Conservation (phyloP, 2,113 vertebrate species). For the Nymphicus hollandicus region DNA sequence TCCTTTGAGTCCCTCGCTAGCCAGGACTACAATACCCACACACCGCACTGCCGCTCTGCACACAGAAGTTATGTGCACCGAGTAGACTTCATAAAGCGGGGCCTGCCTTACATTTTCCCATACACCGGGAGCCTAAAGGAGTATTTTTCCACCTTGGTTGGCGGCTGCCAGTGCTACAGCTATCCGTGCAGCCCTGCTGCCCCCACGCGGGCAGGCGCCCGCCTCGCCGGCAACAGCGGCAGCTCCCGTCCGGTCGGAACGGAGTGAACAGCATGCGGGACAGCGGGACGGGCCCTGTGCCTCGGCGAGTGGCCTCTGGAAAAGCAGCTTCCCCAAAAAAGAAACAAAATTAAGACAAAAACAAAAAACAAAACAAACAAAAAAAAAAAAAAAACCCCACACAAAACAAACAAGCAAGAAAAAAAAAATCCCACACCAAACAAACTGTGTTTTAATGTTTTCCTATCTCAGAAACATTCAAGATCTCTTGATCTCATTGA, state of each 20-base stretch:
- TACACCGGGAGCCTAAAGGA: neutral
- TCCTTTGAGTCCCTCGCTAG: neutral
- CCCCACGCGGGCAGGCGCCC: slow-evolving; percentile 18
- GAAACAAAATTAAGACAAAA: neutral
- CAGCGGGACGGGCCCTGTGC: too few species aligned
- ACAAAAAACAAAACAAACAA: neutral
- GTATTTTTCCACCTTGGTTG: fast-evolving
- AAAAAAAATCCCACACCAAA: fast-evolving
- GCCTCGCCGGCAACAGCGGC: neutral
- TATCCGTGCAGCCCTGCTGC: slow-evolving; percentile 18
- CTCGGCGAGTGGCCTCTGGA: fast-evolving
- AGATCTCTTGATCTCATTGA: neutral
- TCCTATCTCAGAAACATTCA: neutral
- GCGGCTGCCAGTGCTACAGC: neutral
- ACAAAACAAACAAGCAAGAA: too few species aligned
- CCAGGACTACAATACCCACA: fast-evolving
- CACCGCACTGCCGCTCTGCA: fast-evolving
- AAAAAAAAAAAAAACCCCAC: too few species aligned
- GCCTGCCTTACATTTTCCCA: fast-evolving
- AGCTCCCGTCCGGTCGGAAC: too few species aligned
- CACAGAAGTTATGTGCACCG: fast-evolving
- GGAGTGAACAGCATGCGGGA: neutral
- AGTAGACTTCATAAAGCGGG: fast-evolving
- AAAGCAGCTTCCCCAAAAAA: neutral
- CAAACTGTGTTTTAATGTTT: neutral